Base-by-base conservation (phyloP, 2,113 vertebrate species). In the Pardalotus punctatus region DNA sequence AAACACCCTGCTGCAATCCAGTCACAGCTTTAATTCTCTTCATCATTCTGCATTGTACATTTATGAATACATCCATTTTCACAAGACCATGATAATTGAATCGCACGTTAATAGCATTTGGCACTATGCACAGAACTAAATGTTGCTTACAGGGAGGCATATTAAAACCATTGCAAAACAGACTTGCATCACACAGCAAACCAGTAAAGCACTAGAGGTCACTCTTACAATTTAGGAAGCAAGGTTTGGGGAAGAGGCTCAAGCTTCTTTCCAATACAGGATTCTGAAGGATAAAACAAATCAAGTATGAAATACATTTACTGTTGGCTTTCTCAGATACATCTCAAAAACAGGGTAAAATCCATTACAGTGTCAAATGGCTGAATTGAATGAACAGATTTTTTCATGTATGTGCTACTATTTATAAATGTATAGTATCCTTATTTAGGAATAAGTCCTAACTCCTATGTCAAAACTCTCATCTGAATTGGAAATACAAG, bases 191-290 rank as follows among this genome's bases (percentile, higher is more conserved):
- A 60, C 94, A 93, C 66, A 95, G 73, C 23, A 35, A 83, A 87
- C 56, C 88, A 88, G 67, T 74, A 91, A 96, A 95, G 98, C 98
- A 96, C 98, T 98, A 98, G 98, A 98, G 98, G 98, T 98, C 98
- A 98, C 97, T 98, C 96, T 98, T 97, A 98, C 95, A 95, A 94
- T 98, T 95, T 88, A 86, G 73, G 93, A 98, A 89, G 40, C 54
- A 91, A 40, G 47, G 16, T 65, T 80, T 57, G 23, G 54, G 36
- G 61, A 48, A 81, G 77, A 72, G 40, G 33, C 54, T 84, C 42
- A 67, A 51, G 58, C 27, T 57, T 82, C 38, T 88, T 78, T 40
- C 48, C 16, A 51, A 9, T 40, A 42, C 4, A 54, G 50, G 81
- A 64, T 81, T 88, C 65, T 54, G 38, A 88, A 91, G 58, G 27